Evolutionary conservation across 2,113 vertebrate species (phyloP), one percentile per base, ranked within the genome.

Genomic region (Phylloscopus trochiloides): DNA sequence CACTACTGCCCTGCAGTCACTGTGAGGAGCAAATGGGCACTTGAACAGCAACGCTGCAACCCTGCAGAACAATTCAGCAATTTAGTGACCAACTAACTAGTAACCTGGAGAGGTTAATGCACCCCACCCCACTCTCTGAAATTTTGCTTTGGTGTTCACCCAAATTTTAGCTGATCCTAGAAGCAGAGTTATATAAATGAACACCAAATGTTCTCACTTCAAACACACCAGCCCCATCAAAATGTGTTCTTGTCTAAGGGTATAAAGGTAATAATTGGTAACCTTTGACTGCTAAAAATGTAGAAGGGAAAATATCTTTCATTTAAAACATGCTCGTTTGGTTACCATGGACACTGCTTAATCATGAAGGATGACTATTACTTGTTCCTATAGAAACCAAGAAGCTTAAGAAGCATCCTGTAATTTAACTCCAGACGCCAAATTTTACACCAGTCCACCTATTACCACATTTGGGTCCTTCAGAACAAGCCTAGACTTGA

Each of bases 351-450:
- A 97, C 96, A 98, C 98, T 96, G 96, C 95, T 97, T 98, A 98
- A 98, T 97, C 97, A 97, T 97, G 97, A 98, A 97, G 97, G 97
- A 98, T 98, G 98, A 97, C 97, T 97, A 97, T 97, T 98, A 97
- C 97, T 96, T 94, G 98, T 98, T 98, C 29, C 98, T 93, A 98
- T 98, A 96, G 97, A 91, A 98, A 98, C 98, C 83, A 43, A 43
- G 95, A 96, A 92, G 97, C 97, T 97, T 88, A 87, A 94, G 93
- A 96, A 98, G 97, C 97, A 98, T 98, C 96, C 97, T 98, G 97
- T 98, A 98, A 98, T 98, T 98, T 97, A 95, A 96, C 96, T 97
- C 94, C 94, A 96, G 96, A 98, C 47, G 94, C 96, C 96, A 97
- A 96, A 96, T 97, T 97, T 96, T 96, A 96, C 86, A 94, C 70